Evolutionary conservation across 2,797 vertebrate species (phyloP).

Genomic region (Gadopsis marmoratus): DNA sequence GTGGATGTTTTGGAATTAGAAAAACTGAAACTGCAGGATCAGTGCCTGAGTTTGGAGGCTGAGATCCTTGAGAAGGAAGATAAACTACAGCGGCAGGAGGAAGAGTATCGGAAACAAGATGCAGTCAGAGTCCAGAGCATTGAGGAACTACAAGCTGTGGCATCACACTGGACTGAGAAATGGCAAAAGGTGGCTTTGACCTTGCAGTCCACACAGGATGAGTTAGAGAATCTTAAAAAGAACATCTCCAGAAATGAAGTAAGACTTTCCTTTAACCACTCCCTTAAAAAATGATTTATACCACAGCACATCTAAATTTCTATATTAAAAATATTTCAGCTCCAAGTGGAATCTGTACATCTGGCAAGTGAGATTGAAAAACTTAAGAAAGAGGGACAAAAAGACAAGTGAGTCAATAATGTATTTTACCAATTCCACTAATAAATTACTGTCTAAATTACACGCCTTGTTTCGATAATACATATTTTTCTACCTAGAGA

Average conservation of each 20-base stretch:
- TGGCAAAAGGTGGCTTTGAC: constrained; percentile 80
- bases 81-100: constrained; percentile 55
- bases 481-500: constrained; percentile 44
- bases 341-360: constrained; percentile 33
- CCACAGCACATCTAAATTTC: neutral
- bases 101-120: constrained; percentile 63
- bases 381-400: constrained; percentile 46
- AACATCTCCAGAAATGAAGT: constrained; percentile 65
- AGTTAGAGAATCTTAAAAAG: constrained; percentile 72
- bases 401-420: constrained; percentile 57
- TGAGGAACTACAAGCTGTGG: constrained; percentile 74
- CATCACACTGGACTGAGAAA: constrained; percentile 81
- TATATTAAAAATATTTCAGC: constrained; percentile 27
- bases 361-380: constrained; percentile 45
- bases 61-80: constrained; percentile 66
- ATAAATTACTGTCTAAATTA: neutral
- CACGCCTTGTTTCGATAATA: neutral
- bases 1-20: constrained; percentile 66
- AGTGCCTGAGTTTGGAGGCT: constrained; percentile 64
- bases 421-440: neutral
- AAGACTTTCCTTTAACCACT: neutral
- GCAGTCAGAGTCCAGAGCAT: constrained; percentile 54
- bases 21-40: constrained; percentile 70
- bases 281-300: neutral
- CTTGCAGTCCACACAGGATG: constrained; percentile 75